Conservation (phyloP, 2,113 vertebrate species). For the Lanius collurio region DNA sequence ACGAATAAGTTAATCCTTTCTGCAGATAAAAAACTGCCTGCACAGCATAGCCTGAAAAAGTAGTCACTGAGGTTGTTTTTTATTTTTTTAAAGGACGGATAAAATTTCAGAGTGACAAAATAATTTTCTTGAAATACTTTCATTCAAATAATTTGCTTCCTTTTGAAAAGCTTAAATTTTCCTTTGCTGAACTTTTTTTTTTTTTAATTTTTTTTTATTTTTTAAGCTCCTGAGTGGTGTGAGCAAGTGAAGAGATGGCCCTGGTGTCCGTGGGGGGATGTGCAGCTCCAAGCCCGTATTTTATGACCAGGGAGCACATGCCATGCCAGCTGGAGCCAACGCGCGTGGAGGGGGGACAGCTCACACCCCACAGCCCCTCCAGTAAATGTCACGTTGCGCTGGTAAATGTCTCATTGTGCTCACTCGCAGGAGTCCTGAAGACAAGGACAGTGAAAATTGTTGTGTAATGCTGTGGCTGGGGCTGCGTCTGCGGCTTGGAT, state of each 20-base stretch:
- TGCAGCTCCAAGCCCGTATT: neutral
- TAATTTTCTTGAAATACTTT: neutral
- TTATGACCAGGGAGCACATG: neutral
- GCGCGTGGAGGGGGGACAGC: neutral
- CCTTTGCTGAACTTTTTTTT: neutral
- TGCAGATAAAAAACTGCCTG: slow-evolving; percentile 36
- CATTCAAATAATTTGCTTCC: neutral
- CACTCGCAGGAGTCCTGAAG: neutral
- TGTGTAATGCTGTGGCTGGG: neutral
- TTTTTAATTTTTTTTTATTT: no score
- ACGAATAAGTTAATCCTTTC: slow-evolving; percentile 34
- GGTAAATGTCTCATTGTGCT: slow-evolving; percentile 27
- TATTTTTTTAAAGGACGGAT: neutral
- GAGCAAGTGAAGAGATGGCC: neutral
- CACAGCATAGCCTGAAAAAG: neutral
- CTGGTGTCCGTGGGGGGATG: neutral
- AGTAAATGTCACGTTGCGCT: slow-evolving; percentile 6
- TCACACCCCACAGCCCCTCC: neutral
- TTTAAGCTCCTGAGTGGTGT: neutral
- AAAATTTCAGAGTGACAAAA: slow-evolving; percentile 4
- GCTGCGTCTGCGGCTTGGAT: neutral
- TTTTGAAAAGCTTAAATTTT: neutral
- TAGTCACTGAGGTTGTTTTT: neutral
- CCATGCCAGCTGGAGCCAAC: slow-evolving; percentile 23
- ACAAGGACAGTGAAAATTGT: neutral